Evolutionary conservation across 2,113 vertebrate genomes (phyloP), one percentile per base, ranked within the genome.

Genomic region (Prochilodus magdalenae): DNA sequence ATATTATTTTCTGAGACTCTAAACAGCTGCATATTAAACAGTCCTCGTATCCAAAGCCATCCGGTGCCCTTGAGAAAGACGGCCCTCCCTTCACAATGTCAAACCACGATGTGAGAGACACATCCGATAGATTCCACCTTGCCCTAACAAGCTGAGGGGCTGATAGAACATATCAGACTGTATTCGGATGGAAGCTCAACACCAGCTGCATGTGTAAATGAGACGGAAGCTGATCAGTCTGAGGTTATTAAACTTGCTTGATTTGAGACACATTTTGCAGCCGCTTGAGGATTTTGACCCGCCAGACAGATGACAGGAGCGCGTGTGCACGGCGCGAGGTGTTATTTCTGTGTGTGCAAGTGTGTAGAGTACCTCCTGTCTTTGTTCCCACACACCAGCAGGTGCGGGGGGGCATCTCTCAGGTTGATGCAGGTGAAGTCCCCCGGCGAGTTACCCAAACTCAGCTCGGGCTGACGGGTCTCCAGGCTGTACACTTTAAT

Each of bases 371-470:
- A 98, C 98, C 96, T 95, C 85, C 97, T 92, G 94, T 98, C 97
- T 89, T 95, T 97, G 93, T 98, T 99, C 85, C 98, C 97, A 0
- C 96, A 95, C 79, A 95, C 95, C 88, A 99, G 90, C 89, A 98
- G 94, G 90, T 94, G 91, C 55, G 96, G 93, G 30, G 95, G 94
- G 29, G 92, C 90, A 91, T 94, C 92, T 84, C 89, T 93, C 86
- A 99, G 90, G 89, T 95, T 96, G 93, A 99, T 82, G 30, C 97
- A 99, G 0, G 95, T 96, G 85, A 98, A 99, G 86, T 97, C 96
- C 24, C 97, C 96, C 0, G 92, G 85, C 0, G 97, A 96, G 78
- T 88, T 95, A 57, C 97, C 96, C 53, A 99, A 91, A 73, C 94
- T 94, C 1, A 88, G 90, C 70, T 94, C 81, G 0, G 92, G 91